Conservation (phyloP, 1,140 invertebrate species). For the Aphidius ervi region DNA sequence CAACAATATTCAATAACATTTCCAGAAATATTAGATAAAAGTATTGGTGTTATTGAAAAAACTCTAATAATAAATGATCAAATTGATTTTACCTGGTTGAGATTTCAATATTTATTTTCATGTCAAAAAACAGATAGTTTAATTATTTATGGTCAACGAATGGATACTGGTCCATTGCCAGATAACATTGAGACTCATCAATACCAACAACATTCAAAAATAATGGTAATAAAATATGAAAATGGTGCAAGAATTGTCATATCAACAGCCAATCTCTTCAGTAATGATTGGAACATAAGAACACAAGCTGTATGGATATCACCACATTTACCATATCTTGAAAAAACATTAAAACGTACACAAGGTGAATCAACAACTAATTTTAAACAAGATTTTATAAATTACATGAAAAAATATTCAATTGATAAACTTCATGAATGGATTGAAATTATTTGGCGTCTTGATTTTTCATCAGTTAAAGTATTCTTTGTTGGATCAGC, state of each 20-base stretch:
- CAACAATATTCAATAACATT: constrained; percentile 68
- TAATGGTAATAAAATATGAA: constrained; percentile 85
- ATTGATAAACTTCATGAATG: constrained; percentile 65
- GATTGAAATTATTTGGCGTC: constrained; percentile 65
- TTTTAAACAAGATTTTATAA: constrained; percentile 82
- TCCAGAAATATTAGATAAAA: constrained; percentile 70
- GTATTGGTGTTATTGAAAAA: constrained; percentile 67
- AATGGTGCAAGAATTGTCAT: constrained; percentile 79
- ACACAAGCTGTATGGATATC: constrained; percentile 91
- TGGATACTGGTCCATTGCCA: constrained; percentile 55
- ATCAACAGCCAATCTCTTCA: constrained; percentile 88
- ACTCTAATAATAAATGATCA: constrained; percentile 89
- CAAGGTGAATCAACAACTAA: constrained; percentile 77
- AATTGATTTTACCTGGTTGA: constrained; percentile 82
- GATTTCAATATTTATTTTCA: constrained; percentile 72
- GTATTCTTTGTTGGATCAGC: constrained; percentile 82
- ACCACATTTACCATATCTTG: constrained; percentile 66
- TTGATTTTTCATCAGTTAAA: constrained; percentile 77
- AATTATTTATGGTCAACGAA: constrained; percentile 74
- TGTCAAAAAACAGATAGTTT: constrained; percentile 58
- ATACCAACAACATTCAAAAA: constrained; percentile 70
- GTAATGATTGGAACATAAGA: constrained; percentile 88
- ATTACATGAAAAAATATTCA: constrained; percentile 76
- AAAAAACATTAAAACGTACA: constrained; percentile 52
- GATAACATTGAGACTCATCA: constrained; percentile 72